These are phyloP conservation scores for Pseudomyrmex sp. DNA, from an alignment of 1,140 invertebrate genomes.

Conservation along the genomic window DNA sequence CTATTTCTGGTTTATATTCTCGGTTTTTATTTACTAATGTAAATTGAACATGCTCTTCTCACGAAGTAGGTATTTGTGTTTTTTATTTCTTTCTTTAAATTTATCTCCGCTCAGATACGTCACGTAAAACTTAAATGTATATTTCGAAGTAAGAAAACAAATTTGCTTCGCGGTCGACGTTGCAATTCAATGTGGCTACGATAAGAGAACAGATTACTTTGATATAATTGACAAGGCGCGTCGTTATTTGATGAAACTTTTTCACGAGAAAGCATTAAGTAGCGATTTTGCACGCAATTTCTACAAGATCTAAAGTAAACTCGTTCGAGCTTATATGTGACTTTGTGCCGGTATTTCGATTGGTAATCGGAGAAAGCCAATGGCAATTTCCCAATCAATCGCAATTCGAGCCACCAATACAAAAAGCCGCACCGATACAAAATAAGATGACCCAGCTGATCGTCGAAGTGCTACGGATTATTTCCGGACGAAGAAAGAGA, in stretches of 20 bases:
- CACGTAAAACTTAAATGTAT: too few species aligned
- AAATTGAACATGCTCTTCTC: too few species aligned
- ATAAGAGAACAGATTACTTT: too few species aligned
- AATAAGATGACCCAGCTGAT: conserved; percentile 76
- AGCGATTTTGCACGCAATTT: conserved; percentile 23
- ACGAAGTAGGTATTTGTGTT: too few species aligned
- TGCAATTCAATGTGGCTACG: too few species aligned
- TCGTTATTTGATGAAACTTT: neutral
- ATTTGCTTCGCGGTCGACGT: neutral
- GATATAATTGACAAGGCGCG: neutral
- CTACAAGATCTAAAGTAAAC: neutral
- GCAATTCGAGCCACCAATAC: conserved; percentile 47
- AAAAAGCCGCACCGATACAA: conserved; percentile 57
- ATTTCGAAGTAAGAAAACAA: too few species aligned
- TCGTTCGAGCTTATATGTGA: conserved; percentile 1
- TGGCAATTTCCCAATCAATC: conserved; percentile 62
- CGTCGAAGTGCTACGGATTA: conserved; percentile 72
- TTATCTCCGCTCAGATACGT: too few species aligned
- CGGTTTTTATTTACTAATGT: too few species aligned
- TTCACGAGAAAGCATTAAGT: conserved; percentile 2
- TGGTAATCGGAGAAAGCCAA: conserved; percentile 40
- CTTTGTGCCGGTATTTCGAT: conserved; percentile 36
- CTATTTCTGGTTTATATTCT: too few species aligned
- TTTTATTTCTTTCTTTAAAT: too few species aligned
- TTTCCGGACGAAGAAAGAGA: conserved; percentile 64